These are phyloP conservation scores for Drosophila kepulauana DNA, from an alignment of 1,140 invertebrate genomes.

Conservation along the genomic window DNA sequence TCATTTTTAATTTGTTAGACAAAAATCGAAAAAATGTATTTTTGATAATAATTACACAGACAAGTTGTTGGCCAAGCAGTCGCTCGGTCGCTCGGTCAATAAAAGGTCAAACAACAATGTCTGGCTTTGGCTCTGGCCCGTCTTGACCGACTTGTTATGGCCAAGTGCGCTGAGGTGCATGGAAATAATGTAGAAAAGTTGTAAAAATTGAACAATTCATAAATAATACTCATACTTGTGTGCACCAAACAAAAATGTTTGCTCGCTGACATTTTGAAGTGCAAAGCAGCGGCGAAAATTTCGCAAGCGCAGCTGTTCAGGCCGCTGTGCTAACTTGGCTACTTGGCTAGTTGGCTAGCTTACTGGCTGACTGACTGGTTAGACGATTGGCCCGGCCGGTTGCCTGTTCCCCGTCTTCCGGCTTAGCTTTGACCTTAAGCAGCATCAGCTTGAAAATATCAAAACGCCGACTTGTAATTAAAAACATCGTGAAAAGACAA, in stretches of 20 bases:
- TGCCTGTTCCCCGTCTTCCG: slow-evolving; percentile 55
- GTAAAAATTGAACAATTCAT: slow-evolving; percentile 65
- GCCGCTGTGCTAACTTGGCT: background rate
- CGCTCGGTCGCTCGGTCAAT: slow-evolving; percentile 44
- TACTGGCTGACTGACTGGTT: background rate
- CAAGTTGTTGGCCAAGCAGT: slow-evolving; percentile 43
- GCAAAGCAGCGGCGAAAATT: slow-evolving; percentile 71
- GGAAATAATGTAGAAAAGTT: slow-evolving; percentile 35
- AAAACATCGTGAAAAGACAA: slow-evolving; percentile 6
- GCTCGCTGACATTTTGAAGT: slow-evolving; percentile 75
- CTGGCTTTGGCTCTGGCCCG: slow-evolving; percentile 50
- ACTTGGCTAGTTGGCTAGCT: background rate
- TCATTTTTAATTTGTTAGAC: slow-evolving; percentile 75
- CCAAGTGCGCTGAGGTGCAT: slow-evolving; percentile 64
- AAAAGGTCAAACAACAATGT: slow-evolving; percentile 80
- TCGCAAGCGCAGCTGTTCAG: slow-evolving; percentile 63
- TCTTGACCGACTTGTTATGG: slow-evolving; percentile 82
- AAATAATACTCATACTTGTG: slow-evolving; percentile 70
- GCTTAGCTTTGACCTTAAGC: slow-evolving; percentile 76
- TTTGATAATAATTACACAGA: slow-evolving; percentile 75
- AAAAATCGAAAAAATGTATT: slow-evolving; percentile 70
- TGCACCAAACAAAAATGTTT: slow-evolving; percentile 55
- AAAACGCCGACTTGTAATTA: slow-evolving; percentile 68
- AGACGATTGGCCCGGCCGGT: slow-evolving; percentile 1
- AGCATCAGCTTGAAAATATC: slow-evolving; percentile 63